Evolutionary conservation across 2,113 vertebrate genomes (phyloP).

Genomic region (Urocynchramus pylzowi): DNA sequence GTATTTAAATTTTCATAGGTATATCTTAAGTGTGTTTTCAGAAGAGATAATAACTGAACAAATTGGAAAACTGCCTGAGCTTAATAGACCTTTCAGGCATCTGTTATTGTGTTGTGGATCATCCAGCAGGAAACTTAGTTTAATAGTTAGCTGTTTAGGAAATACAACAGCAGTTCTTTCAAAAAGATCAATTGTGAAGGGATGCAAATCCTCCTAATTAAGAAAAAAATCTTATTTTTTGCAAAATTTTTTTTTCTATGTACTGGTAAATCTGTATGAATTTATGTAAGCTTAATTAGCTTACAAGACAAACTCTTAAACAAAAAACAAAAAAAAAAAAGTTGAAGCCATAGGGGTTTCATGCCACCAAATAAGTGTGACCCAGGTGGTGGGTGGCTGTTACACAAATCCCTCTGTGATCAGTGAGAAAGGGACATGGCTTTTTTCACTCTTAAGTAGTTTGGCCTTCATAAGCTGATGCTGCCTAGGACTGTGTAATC

Average conservation of each 20-base stretch:
- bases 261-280: not conserved
- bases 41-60: not conserved
- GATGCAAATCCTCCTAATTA: not conserved
- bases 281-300: not conserved
- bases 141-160: not conserved
- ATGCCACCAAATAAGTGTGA: not conserved
- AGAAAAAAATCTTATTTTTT: not conserved
- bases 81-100: slow-evolving; percentile 12
- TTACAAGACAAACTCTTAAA: not conserved
- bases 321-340: not conserved
- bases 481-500: not conserved
- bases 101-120: not conserved
- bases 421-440: not conserved
- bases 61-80: not conserved
- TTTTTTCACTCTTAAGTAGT: not conserved
- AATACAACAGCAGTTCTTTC: not conserved
- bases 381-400: not conserved
- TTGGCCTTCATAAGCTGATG: not conserved
- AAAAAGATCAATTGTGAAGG: not conserved
- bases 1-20: not conserved
- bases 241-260: not conserved
- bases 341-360: not conserved
- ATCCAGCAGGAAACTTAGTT: slow-evolving; percentile 6
- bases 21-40: not conserved
- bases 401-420: not conserved